A percentile compares a stretch with the other conserved stretches of the same genome.
These are phyloP conservation scores for Murina feae DNA, from an alignment of 2,113 vertebrate genomes.

Conservation along the genomic window DNA sequence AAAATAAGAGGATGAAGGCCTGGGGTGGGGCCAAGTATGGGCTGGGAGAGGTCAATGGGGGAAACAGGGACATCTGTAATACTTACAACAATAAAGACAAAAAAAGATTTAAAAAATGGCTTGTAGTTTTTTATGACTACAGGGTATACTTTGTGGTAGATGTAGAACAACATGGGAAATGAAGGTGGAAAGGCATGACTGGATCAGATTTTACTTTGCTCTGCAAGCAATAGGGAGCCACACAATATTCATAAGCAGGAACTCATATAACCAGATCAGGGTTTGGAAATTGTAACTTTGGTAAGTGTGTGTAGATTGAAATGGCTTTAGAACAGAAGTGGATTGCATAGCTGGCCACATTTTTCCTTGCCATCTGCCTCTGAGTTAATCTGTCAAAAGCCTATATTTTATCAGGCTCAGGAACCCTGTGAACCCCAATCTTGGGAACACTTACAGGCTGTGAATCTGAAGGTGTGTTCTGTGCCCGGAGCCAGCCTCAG, in stretches of 20 bases:
- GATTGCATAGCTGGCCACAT: neutral
- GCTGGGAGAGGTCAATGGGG: too few relatives aligned
- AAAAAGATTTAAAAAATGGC: too few relatives aligned
- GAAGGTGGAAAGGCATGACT: neutral
- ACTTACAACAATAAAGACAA: too few relatives aligned
- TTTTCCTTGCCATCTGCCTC: neutral
- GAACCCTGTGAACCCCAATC: neutral
- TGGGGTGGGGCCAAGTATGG: too few relatives aligned
- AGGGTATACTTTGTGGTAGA: neutral
- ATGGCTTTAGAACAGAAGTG: neutral
- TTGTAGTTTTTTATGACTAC: too few relatives aligned
- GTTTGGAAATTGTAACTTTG: neutral
- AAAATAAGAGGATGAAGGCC: too few relatives aligned
- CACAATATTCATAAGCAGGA: neutral
- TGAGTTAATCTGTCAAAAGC: neutral
- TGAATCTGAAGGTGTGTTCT: neutral
- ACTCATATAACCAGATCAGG: neutral
- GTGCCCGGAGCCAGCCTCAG: conserved; percentile 34
- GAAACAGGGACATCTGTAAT: too few relatives aligned
- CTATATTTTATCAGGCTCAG: neutral
- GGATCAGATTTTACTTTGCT: neutral
- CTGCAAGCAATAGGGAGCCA: neutral
- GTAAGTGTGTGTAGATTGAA: neutral
- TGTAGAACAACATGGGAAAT: neutral
- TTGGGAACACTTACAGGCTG: neutral